Percentiles rank a stretch among this genome's conserved stretches.
These are phyloP conservation scores for Diglossa cyanea DNA, from an alignment of 2,797 vertebrate species.

Conservation along the genomic window DNA sequence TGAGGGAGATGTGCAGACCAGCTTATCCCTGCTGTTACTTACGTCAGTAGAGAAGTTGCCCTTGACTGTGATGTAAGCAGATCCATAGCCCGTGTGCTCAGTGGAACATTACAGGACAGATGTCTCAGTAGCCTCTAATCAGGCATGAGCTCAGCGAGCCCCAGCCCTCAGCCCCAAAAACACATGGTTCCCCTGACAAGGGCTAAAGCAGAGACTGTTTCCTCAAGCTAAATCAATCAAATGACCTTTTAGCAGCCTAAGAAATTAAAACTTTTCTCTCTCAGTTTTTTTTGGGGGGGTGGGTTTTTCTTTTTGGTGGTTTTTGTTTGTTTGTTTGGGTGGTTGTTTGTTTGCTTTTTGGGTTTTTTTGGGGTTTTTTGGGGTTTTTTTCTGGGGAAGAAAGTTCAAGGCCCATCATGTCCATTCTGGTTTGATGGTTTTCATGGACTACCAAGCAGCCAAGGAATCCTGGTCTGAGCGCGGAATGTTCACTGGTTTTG, in stretches of 20 bases:
- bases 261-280: background rate
- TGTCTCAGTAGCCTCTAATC: background rate
- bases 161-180: background rate
- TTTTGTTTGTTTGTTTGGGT: too few species aligned
- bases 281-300: too few species aligned
- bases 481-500: background rate
- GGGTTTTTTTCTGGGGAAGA: background rate
- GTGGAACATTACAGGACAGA: background rate
- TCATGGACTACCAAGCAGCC: background rate
- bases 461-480: background rate
- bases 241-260: background rate
- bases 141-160: background rate
- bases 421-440: background rate
- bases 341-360: too few species aligned
- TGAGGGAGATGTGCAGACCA: background rate
- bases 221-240: background rate
- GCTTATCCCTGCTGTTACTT: background rate
- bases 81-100: background rate
- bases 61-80: background rate
- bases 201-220: background rate
- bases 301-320: too few species aligned
- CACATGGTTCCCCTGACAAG: background rate
- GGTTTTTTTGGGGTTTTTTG: background rate
- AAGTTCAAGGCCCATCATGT: background rate
- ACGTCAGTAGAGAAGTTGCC: background rate